Percentiles rank a stretch among this genome's conserved stretches.
Conservation (phyloP, 2,888 invertebrate genomes). For the Toxonevra muliebris region DNA sequence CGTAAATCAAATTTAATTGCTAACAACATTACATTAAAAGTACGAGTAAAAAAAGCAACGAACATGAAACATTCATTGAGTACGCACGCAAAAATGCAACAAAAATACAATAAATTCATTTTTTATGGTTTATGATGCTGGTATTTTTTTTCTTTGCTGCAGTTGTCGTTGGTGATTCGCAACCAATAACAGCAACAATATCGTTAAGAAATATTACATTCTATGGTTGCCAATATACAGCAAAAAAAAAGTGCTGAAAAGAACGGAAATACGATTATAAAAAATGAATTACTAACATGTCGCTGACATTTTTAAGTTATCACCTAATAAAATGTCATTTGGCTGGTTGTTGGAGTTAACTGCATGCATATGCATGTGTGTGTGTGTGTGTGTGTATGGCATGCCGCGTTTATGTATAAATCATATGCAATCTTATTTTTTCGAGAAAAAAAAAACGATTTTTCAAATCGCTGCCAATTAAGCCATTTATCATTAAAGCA, state of each 20-base stretch:
- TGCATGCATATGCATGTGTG: constrained; percentile 8
- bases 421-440: too few species aligned
- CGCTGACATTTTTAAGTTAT: constrained; percentile 36
- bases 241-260: too few species aligned
- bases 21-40: constrained; percentile 12
- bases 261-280: constrained; percentile 1
- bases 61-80: background rate
- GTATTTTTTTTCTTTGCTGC: background rate
- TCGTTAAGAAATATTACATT: too few species aligned
- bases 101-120: constrained; percentile 23
- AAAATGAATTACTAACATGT: constrained; percentile 29
- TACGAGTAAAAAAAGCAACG: background rate
- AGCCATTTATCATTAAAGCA: constrained; percentile 25
- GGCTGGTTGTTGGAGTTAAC: constrained; percentile 17
- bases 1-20: constrained; percentile 32
- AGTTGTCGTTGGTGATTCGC: too few species aligned
- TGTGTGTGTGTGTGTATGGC: too few species aligned
- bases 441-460: too few species aligned
- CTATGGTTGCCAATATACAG: too few species aligned
- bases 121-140: constrained; percentile 22
- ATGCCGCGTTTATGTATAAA: too few species aligned
- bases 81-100: constrained; percentile 17
- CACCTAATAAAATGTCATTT: constrained; percentile 33
- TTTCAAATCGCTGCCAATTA: constrained; percentile 12
- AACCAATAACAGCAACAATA: too few species aligned